Evolutionary conservation across 2,888 invertebrate species (phyloP).

Genomic region (Palloptera scutellata): DNA sequence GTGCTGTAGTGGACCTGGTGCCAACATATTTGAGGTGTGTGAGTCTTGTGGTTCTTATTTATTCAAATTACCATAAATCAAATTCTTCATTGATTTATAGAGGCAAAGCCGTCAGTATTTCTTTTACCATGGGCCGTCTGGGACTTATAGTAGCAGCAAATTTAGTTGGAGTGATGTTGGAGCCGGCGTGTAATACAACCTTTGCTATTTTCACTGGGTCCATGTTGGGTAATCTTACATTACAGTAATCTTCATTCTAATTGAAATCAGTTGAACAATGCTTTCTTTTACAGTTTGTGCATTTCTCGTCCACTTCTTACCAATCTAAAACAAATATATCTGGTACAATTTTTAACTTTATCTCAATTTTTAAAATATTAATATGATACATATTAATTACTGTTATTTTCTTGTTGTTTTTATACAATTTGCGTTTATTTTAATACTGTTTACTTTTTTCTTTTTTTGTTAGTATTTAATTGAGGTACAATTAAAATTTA

Average conservation of each 20-base stretch:
- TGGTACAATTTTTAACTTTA: neutral
- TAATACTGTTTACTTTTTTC: neutral
- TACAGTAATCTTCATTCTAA: neutral
- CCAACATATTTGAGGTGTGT: conserved; percentile 55
- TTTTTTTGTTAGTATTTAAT: neutral
- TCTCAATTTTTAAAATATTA: too few species aligned
- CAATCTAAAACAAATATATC: conserved; percentile 39
- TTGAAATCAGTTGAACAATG: neutral
- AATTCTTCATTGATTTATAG: conserved; percentile 36
- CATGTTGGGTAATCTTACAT: conserved; percentile 43
- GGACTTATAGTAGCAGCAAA: conserved; percentile 54
- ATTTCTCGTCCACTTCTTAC: conserved; percentile 46
- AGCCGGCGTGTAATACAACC: conserved; percentile 49
- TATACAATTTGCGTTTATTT: conserved; percentile 11
- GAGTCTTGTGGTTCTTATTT: neutral
- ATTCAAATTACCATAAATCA: neutral
- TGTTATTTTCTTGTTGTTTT: conserved; percentile 15
- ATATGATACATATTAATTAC: neutral
- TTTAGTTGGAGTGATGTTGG: conserved; percentile 51
- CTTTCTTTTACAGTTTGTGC: conserved; percentile 47
- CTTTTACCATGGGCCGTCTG: conserved; percentile 51
- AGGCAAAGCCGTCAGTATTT: conserved; percentile 54
- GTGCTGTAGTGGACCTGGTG: conserved; percentile 55
- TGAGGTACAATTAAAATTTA: neutral
- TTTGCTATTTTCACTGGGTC: conserved; percentile 50